Base-by-base conservation (phyloP, 2,113 vertebrate genomes). In the Zootoca vivipara region DNA sequence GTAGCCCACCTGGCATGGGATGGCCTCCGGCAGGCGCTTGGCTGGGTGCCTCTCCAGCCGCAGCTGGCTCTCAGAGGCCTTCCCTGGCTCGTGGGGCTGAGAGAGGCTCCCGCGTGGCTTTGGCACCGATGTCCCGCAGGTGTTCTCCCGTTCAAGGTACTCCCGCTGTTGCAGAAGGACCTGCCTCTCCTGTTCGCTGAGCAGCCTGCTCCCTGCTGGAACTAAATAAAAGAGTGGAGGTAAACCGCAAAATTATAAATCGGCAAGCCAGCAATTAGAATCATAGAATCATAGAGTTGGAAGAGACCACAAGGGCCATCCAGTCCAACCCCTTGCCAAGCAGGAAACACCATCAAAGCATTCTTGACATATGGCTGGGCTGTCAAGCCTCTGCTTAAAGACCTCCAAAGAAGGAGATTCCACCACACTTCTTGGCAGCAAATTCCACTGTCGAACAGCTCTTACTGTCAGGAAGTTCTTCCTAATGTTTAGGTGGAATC, bases 1-100 rank as follows among this genome's bases (percentile, higher is more conserved):
- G 72, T 80, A 92, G 88, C 58, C 89, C 52, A 95, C 40, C 90
- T 95, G n/a, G 89, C 94, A 72, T 86, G 88, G 83, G 81, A 83
- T 5, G 2, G 73, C 24, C n/a, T 88, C 87, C 0, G 72, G 16
- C 0, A 8, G 40, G 22, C 87, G 35, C 58, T 67, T 88, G 4
- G 58, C 40, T 0, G n/a, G 73, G 40, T 52, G 79, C 38, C 58
- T 40, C 58, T 88, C 81, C 13, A 67, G 40, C 15, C 62, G 42
- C 9, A 9, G 15, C 70, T 77, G 80, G 24, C 46, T 77, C 30
- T 83, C 80, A 0, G 72, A 88, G 24, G 40, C n/a, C 1, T 52
- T 77, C 58, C 40, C 72, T 5, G 22, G n/a, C 22, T 75, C 87
- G 1, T 42, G 40, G n/a, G 5, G 46, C 67, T 69, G 85, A 9